Conservation (phyloP, 2,888 invertebrate species). For the Blera fallax region DNA sequence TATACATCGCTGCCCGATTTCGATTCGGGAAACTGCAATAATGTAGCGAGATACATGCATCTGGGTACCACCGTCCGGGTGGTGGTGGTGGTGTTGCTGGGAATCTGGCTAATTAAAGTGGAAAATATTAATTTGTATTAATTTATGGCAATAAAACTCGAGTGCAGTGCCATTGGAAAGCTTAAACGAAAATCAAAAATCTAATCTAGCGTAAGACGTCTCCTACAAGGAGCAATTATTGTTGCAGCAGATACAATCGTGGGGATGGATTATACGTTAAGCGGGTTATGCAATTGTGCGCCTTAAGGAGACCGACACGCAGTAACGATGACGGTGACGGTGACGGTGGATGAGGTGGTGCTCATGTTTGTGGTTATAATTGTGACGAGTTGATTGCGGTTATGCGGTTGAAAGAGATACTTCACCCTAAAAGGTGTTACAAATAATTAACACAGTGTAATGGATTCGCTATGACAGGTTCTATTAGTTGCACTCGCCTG, state of each 20-base stretch:
- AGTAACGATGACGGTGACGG: not conserved
- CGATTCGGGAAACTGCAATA: constrained; percentile 27
- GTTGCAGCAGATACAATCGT: constrained; percentile 6
- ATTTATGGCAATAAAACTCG: constrained; percentile 59
- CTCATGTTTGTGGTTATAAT: constrained; percentile 59
- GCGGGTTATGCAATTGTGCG: constrained; percentile 42
- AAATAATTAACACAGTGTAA: constrained; percentile 70
- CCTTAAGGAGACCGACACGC: constrained; percentile 25
- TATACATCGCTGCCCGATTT: not conserved
- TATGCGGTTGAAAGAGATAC: constrained; percentile 63
- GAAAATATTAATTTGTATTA: constrained; percentile 71
- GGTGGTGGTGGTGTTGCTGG: no score
- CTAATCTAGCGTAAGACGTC: constrained; percentile 30
- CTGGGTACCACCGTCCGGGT: constrained; percentile 9
- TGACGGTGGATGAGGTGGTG: not conserved
- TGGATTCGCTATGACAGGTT: constrained; percentile 67
- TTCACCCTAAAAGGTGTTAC: constrained; percentile 72
- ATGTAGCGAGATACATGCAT: constrained; percentile 11
- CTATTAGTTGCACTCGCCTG: constrained; percentile 47
- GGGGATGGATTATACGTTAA: constrained; percentile 4
- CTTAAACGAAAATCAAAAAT: constrained; percentile 33
- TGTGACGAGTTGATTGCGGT: constrained; percentile 68
- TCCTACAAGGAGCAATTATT: constrained; percentile 43
- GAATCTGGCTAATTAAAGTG: constrained; percentile 69
- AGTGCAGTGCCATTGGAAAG: constrained; percentile 24